phyloP scores from a whole-genome alignment of 2,113 vertebrate genomes.

The Ageneiosus marmoratus region DNA sequence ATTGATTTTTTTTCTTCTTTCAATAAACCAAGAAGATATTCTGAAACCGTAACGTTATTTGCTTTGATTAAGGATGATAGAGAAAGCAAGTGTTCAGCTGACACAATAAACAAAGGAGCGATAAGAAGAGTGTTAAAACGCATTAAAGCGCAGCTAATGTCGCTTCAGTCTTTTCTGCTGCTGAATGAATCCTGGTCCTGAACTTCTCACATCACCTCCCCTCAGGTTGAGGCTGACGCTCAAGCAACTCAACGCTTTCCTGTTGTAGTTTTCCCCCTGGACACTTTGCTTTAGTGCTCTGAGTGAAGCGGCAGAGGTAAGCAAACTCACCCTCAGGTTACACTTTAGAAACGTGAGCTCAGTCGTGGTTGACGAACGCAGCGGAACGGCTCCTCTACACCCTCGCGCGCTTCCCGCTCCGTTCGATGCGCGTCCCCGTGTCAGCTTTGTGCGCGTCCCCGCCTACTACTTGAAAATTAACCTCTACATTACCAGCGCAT shows the following conservation, averaged over 20 bases:
- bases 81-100: not conserved
- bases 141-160: not conserved
- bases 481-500: conserved; percentile 25
- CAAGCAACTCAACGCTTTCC: not conserved
- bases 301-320: conserved; percentile 25
- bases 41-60: no score
- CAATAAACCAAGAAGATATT: not conserved
- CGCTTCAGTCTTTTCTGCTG: not conserved
- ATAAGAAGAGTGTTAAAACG: no score
- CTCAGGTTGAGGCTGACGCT: conserved; percentile 46
- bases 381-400: conserved; percentile 20
- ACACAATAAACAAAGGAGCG: not conserved
- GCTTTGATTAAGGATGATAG: no score
- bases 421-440: not conserved
- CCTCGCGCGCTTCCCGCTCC: conserved; percentile 7
- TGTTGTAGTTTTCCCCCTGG: not conserved
- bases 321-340: conserved; percentile 40
- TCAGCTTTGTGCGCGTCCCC: conserved; percentile 14
- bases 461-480: conserved; percentile 33
- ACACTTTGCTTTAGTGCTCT: not conserved
- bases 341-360: conserved; percentile 9
- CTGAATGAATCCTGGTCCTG: conserved; percentile 25
- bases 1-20: not conserved
- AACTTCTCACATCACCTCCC: conserved; percentile 59
- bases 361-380: conserved; percentile 6